Percentiles rank a stretch among this genome's conserved stretches.
Conservation (phyloP, 2,888 invertebrate genomes). For the Bedellia somnulentella region DNA sequence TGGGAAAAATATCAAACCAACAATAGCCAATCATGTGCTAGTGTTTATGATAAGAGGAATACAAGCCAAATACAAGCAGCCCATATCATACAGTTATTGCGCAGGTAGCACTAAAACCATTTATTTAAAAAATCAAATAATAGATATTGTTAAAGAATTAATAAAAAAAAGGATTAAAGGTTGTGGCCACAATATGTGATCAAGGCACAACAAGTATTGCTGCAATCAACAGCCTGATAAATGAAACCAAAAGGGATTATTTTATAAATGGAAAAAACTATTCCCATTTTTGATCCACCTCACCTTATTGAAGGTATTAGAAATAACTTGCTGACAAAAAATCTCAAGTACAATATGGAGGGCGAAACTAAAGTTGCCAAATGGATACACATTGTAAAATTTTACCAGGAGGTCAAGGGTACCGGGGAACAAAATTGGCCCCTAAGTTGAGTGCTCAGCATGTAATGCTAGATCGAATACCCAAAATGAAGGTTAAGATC, state of each 20-base stretch:
- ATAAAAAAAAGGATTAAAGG: slow-evolving; percentile 6
- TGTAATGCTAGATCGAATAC: slow-evolving; percentile 4
- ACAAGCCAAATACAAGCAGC: slow-evolving; percentile 11
- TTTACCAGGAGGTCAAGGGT: slow-evolving; percentile 6
- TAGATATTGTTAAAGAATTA: slow-evolving; percentile 7
- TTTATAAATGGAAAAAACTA: slow-evolving; percentile 5
- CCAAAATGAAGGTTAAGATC: slow-evolving; percentile 10
- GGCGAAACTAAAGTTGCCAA: too few relatives aligned
- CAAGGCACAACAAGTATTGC: slow-evolving; percentile 10
- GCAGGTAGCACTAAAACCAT: slow-evolving; percentile 6
- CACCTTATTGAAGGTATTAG: too few relatives aligned
- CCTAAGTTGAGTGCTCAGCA: slow-evolving; percentile 9
- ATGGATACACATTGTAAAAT: slow-evolving; percentile 6
- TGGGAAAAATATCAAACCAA: not conserved
- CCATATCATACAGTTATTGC: slow-evolving; percentile 9
- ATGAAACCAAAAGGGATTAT: slow-evolving; percentile 7
- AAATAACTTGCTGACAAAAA: too few relatives aligned
- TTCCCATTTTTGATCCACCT: slow-evolving; percentile 9
- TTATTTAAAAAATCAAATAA: slow-evolving; percentile 6
- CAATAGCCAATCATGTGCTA: slow-evolving; percentile 9
- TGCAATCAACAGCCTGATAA: slow-evolving; percentile 8
- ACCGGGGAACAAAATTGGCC: slow-evolving; percentile 8
- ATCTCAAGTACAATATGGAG: slow-evolving; percentile 6
- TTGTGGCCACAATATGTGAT: slow-evolving; percentile 11
- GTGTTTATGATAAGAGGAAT: slow-evolving; percentile 11